Conservation (phyloP, 2,113 vertebrate genomes). For the Ceratotherium simum region DNA sequence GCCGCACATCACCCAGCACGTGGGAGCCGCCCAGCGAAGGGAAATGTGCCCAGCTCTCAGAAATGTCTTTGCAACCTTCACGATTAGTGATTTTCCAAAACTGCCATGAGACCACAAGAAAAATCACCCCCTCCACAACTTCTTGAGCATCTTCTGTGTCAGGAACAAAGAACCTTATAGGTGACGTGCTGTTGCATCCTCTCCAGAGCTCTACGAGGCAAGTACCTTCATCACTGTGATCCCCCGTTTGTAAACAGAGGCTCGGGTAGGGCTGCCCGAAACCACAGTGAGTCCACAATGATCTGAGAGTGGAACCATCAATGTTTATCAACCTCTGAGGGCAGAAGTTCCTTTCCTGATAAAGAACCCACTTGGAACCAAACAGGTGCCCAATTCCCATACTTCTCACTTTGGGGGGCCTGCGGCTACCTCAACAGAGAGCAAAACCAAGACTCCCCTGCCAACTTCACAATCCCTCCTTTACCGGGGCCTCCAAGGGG, state of each 20-base stretch:
- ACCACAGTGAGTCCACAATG: rapidly evolving
- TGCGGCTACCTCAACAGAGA: rapidly evolving
- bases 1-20: rapidly evolving
- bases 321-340: rapidly evolving
- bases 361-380: background rate
- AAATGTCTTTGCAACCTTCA: rapidly evolving
- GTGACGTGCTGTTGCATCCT: rapidly evolving
- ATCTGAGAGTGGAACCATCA: rapidly evolving
- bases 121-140: rapidly evolving
- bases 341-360: rapidly evolving
- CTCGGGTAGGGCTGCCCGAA: rapidly evolving
- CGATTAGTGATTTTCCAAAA: background rate
- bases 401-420: rapidly evolving
- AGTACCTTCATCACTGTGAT: rapidly evolving
- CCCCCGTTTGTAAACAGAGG: background rate
- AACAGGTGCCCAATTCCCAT: rapidly evolving
- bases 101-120: rapidly evolving
- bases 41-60: background rate
- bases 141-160: rapidly evolving
- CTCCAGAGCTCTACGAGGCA: rapidly evolving
- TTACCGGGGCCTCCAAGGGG: background rate
- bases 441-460: background rate
- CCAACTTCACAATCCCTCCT: background rate
- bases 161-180: rapidly evolving
- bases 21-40: rapidly evolving